phyloP scores from a whole-genome alignment of 1,140 invertebrate genomes.

The Nebria ingens region DNA sequence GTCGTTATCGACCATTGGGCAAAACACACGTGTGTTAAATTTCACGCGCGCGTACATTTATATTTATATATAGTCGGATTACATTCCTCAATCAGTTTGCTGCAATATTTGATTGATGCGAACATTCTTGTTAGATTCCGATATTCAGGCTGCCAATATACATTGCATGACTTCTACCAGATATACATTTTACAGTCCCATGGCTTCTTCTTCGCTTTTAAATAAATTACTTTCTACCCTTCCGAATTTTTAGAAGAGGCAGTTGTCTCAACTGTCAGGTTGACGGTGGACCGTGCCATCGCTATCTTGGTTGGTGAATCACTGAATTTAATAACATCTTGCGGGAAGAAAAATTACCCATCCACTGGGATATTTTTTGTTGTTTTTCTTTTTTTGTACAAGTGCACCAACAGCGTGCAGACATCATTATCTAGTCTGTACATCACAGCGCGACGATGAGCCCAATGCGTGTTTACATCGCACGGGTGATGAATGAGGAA shows the following conservation, averaged over 20 bases:
- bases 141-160: neutral
- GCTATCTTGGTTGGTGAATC: neutral
- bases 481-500: neutral
- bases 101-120: neutral
- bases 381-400: neutral
- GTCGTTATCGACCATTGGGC: conserved; percentile 1
- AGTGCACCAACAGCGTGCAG: neutral
- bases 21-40: no score
- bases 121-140: neutral
- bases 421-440: neutral
- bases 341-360: neutral
- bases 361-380: neutral
- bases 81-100: neutral
- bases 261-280: neutral
- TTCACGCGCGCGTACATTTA: no score
- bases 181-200: neutral
- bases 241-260: neutral
- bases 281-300: neutral
- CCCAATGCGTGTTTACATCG: neutral
- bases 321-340: neutral
- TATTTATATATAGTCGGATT: no score
- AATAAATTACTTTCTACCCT: neutral
- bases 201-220: neutral
- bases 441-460: neutral
- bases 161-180: neutral